A percentile compares a stretch with the other conserved stretches of the same genome.
These are phyloP conservation scores for Ariolimax columbianus DNA, from an alignment of 2,888 invertebrate species.

Conservation along the genomic window DNA sequence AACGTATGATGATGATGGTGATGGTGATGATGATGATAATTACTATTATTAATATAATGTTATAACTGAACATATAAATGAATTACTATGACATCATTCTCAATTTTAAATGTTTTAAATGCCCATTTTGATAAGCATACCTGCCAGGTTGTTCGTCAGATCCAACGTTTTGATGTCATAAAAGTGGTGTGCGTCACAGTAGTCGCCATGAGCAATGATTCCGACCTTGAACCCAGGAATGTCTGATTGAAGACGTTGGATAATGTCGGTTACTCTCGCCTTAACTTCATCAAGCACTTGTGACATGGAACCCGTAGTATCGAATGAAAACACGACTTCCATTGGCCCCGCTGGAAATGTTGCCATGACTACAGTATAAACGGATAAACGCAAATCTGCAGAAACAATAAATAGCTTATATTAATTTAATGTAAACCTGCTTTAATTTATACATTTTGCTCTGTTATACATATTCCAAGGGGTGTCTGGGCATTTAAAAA, in stretches of 20 bases:
- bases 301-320: conserved; percentile 54
- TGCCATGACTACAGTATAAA: conserved; percentile 10
- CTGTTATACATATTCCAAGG: too few species aligned
- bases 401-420: too few species aligned
- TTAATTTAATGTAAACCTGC: too few species aligned
- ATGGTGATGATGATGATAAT: too few species aligned
- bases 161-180: conserved; percentile 73
- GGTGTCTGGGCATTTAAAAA: too few species aligned
- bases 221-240: conserved; percentile 73
- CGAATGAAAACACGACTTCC: conserved; percentile 54
- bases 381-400: neutral
- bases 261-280: conserved; percentile 68
- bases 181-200: conserved; percentile 69
- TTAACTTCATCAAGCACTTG: conserved; percentile 66
- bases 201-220: conserved; percentile 76
- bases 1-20: too few species aligned
- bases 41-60: neutral
- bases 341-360: conserved; percentile 36
- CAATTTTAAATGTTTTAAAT: neutral
- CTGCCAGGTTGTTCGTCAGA: conserved; percentile 64
- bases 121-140: neutral
- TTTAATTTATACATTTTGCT: too few species aligned
- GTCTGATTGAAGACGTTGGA: conserved; percentile 73
- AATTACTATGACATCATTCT: too few species aligned
- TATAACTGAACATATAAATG: neutral